Conservation (phyloP, 2,797 vertebrate species). For the Pseudomugil tenellus region DNA sequence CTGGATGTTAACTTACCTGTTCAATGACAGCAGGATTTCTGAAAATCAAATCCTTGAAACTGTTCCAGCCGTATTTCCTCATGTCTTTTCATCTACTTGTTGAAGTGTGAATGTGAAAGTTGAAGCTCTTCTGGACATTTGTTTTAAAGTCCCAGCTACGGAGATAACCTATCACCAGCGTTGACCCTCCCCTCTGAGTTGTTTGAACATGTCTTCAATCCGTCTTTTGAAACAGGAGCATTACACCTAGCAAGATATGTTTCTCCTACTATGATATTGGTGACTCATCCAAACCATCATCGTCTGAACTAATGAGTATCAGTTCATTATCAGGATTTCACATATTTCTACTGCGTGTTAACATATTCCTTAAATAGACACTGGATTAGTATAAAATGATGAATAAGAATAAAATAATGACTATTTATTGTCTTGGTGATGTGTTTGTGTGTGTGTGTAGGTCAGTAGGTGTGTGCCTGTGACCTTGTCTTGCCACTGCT, state of each 20-base stretch:
- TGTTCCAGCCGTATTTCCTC: slow-evolving; percentile 57
- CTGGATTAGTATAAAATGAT: neutral
- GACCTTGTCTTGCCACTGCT: slow-evolving; percentile 5
- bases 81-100: slow-evolving; percentile 42
- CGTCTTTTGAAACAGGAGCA: neutral
- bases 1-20: slow-evolving; percentile 54
- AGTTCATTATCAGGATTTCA: neutral
- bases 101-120: slow-evolving; percentile 20
- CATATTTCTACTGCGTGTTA: neutral
- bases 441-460: slow-evolving; percentile 14
- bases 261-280: neutral
- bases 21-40: slow-evolving; percentile 53
- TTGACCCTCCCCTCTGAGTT: slow-evolving; percentile 32
- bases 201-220: neutral
- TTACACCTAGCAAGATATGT: neutral
- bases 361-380: slow-evolving; percentile 10
- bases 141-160: slow-evolving; percentile 45
- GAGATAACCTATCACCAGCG: slow-evolving; percentile 53
- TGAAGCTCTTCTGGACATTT: slow-evolving; percentile 22
- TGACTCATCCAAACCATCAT: neutral
- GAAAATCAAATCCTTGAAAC: slow-evolving; percentile 61
- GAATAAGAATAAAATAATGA: slow-evolving; percentile 7
- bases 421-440: neutral
- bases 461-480: slow-evolving; percentile 10
- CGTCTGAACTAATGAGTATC: neutral